These are phyloP conservation scores for Cisticola juncidis DNA, from an alignment of 2,113 vertebrate genomes.

Conservation along the genomic window DNA sequence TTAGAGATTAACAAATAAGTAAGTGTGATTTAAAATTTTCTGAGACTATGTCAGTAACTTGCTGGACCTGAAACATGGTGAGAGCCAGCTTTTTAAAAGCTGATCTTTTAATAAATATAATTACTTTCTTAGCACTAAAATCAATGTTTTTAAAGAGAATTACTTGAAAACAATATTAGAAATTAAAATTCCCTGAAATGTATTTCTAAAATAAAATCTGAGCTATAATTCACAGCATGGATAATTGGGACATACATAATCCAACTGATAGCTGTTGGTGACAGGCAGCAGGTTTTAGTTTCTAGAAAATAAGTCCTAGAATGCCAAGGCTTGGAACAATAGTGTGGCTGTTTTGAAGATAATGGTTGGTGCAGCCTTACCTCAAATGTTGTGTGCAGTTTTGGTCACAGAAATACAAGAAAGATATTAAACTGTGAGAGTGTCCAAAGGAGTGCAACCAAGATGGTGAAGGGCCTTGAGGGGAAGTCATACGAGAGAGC, in stretches of 20 bases:
- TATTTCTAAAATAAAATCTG: neutral
- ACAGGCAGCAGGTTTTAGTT: neutral
- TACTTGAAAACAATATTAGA: neutral
- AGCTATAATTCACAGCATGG: neutral
- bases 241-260: neutral
- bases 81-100: neutral
- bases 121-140: neutral
- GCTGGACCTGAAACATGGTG: neutral
- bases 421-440: neutral
- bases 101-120: neutral
- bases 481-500: accelerated
- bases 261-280: neutral
- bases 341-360: neutral
- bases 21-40: neutral
- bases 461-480: neutral
- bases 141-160: neutral
- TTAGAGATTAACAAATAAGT: neutral
- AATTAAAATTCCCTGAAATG: neutral
- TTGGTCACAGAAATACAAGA: neutral
- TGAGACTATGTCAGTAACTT: neutral
- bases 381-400: accelerated
- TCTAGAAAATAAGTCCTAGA: neutral
- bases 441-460: no score
- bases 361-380: neutral
- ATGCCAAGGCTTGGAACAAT: neutral